Percentiles rank a stretch among this genome's conserved stretches.
These are phyloP conservation scores for Nemotelus pantherinus DNA, from an alignment of 2,888 invertebrate species.

Conservation along the genomic window DNA sequence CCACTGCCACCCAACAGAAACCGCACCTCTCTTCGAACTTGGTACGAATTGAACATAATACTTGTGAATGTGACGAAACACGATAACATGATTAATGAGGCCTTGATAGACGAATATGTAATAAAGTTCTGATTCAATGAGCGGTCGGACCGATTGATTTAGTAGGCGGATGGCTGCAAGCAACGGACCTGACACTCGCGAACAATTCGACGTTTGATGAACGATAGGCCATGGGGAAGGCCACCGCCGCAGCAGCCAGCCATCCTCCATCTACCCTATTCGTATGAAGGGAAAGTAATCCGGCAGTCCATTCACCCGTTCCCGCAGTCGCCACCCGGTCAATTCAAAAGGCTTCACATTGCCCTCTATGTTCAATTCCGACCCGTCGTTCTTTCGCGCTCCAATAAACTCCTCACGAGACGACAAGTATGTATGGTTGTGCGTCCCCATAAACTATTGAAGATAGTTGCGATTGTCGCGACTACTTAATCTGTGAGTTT, in stretches of 20 bases:
- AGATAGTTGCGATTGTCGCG: slow-evolving; percentile 1
- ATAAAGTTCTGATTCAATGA: slow-evolving; percentile 42
- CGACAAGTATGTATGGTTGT: not conserved
- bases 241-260: not conserved
- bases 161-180: slow-evolving; percentile 24
- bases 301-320: slow-evolving; percentile 5
- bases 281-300: not conserved
- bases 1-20: not conserved
- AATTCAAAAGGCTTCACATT: not conserved
- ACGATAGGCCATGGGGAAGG: slow-evolving; percentile 29
- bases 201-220: slow-evolving; percentile 47
- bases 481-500: slow-evolving; percentile 17
- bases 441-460: slow-evolving; percentile 13
- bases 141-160: slow-evolving; percentile 23
- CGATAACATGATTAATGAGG: slow-evolving; percentile 50
- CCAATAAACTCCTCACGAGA: not conserved
- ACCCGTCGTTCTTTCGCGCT: not conserved
- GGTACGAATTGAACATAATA: slow-evolving; percentile 31
- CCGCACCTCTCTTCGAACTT: not conserved
- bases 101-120: slow-evolving; percentile 48
- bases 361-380: not conserved
- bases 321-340: not conserved
- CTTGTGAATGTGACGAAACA: slow-evolving; percentile 47
- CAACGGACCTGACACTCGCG: slow-evolving; percentile 24
- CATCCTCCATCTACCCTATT: slow-evolving; percentile 13